phyloP scores from a whole-genome alignment of 2,797 vertebrate genomes.

The Eupleurogrammus muticus region DNA sequence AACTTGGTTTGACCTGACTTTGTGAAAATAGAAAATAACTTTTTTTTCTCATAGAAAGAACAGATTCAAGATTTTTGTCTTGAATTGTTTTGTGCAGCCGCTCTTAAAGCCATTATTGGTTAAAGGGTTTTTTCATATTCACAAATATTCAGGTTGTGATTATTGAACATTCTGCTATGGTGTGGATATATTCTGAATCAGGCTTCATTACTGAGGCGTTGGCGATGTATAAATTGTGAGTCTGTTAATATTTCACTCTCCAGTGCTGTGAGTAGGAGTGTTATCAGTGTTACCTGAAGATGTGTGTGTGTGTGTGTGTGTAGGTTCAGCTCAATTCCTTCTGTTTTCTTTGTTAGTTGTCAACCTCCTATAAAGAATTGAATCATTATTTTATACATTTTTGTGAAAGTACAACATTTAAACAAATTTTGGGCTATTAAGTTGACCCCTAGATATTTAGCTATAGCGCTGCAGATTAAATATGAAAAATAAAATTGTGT shows the following conservation, averaged over 20 bases:
- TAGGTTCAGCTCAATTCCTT: slow-evolving; percentile 54
- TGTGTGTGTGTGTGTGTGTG: slow-evolving; percentile 50
- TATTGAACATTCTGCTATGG: slow-evolving; percentile 40
- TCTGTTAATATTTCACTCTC: slow-evolving; percentile 47
- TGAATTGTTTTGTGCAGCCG: slow-evolving; percentile 20
- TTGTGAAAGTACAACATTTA: slow-evolving; percentile 67
- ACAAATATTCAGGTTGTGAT: slow-evolving; percentile 54
- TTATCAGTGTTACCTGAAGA: slow-evolving; percentile 64
- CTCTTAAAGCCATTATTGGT: slow-evolving; percentile 27
- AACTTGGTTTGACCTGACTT: slow-evolving; percentile 32
- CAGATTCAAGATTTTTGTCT: slow-evolving; percentile 13
- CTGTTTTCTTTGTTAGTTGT: slow-evolving; percentile 69
- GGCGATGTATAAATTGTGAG: slow-evolving; percentile 42
- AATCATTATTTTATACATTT: slow-evolving; percentile 77
- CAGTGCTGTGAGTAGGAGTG: slow-evolving; percentile 57
- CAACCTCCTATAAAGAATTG: slow-evolving; percentile 53
- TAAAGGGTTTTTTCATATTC: slow-evolving; percentile 39
- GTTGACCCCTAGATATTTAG: slow-evolving; percentile 79
- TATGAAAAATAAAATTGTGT: slow-evolving; percentile 83
- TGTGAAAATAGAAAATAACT: slow-evolving; percentile 37
- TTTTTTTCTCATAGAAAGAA: slow-evolving; percentile 20
- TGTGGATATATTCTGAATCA: slow-evolving; percentile 43
- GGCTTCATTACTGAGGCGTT: slow-evolving; percentile 46
- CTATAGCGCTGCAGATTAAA: slow-evolving; percentile 81
- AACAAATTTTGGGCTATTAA: slow-evolving; percentile 69